These are phyloP conservation scores for Eupithecia pulchellata DNA, from an alignment of 2,888 invertebrate species.

Conservation along the genomic window DNA sequence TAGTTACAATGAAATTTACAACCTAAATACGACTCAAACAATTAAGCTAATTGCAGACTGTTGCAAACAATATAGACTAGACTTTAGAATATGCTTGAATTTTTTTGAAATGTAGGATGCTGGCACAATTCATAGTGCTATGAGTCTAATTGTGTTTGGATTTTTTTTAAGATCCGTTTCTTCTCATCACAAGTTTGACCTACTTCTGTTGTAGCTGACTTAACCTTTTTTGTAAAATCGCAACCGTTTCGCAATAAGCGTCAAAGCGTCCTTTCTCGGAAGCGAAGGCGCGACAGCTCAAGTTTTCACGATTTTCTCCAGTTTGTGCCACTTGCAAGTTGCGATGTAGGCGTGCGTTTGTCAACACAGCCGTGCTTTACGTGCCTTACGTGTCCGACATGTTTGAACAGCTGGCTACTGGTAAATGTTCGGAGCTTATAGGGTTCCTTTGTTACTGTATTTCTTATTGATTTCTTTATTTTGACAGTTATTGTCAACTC, in stretches of 20 bases:
- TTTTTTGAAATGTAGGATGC: neutral
- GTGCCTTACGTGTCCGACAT: neutral
- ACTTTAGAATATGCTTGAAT: neutral
- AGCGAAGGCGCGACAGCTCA: neutral
- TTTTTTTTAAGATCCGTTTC: neutral
- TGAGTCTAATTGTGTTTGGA: too few relatives aligned
- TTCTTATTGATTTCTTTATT: too few relatives aligned
- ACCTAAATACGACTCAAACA: too few relatives aligned
- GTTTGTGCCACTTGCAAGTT: neutral
- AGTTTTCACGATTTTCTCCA: conserved; percentile 9
- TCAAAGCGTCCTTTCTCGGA: neutral
- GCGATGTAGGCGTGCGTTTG: neutral
- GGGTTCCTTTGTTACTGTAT: neutral
- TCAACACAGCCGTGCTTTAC: neutral
- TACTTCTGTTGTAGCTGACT: neutral
- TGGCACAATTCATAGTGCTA: neutral
- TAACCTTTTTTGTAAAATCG: neutral
- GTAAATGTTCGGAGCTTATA: neutral
- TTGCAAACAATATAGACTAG: neutral
- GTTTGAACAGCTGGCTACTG: conserved; percentile 6
- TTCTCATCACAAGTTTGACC: neutral
- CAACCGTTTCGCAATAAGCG: neutral
- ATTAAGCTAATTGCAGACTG: too few relatives aligned
- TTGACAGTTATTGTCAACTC: too few relatives aligned
- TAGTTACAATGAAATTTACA: too few relatives aligned